Percentiles rank a stretch among this genome's conserved stretches.
These are phyloP conservation scores for Sorex maritimensis DNA, from an alignment of 2,797 vertebrate species.

Conservation along the genomic window DNA sequence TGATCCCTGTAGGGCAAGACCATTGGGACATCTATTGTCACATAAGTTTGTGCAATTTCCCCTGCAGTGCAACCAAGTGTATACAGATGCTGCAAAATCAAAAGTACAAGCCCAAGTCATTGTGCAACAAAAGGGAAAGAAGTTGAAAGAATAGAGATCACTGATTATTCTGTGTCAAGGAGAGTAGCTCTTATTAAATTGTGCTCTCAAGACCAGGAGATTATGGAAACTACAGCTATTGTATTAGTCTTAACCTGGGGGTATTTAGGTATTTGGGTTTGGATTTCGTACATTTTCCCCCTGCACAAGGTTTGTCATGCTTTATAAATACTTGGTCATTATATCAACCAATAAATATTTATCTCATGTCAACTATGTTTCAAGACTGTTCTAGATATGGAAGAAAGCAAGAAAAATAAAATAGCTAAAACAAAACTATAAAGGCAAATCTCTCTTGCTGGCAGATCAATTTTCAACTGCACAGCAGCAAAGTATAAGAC, in stretches of 20 bases:
- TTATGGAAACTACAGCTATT: not conserved
- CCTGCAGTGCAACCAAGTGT: no score
- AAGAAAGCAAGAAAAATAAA: slow-evolving; percentile 29
- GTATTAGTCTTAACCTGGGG: not conserved
- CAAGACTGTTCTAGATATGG: not conserved
- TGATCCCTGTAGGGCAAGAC: no score
- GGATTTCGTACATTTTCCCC: not conserved
- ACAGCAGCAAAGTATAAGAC: not conserved
- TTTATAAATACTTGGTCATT: not conserved
- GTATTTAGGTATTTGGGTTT: not conserved
- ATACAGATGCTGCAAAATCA: no score
- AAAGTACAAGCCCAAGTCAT: no score
- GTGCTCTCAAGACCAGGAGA: rapidly evolving
- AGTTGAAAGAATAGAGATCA: no score
- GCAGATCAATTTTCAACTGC: not conserved
- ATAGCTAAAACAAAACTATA: not conserved
- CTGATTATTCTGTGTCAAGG: no score
- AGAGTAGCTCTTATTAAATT: not conserved
- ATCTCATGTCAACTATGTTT: not conserved
- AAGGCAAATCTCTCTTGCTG: not conserved
- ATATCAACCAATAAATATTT: not conserved
- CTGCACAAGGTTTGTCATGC: not conserved
- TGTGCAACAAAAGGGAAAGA: no score
- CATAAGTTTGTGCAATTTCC: no score
- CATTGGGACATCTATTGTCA: no score